These are phyloP conservation scores for Anoplius nigerrimus DNA, from an alignment of 2,888 invertebrate species.

Conservation along the genomic window DNA sequence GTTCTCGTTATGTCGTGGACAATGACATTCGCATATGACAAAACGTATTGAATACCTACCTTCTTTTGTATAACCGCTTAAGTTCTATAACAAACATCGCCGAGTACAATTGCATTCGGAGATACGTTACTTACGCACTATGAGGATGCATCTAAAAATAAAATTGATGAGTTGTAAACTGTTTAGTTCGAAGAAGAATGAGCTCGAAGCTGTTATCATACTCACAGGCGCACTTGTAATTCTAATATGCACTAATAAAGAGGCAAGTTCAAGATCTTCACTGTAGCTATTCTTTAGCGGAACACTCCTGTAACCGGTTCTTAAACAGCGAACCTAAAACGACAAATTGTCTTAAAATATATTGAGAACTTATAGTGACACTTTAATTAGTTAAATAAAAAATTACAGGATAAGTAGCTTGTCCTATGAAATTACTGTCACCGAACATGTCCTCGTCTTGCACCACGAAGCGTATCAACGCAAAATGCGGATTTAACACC, in stretches of 20 bases:
- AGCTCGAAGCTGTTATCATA: slow-evolving; percentile 8
- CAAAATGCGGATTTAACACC: slow-evolving; percentile 87
- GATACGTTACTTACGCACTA: not conserved
- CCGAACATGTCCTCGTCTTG: slow-evolving; percentile 98
- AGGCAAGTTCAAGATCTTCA: slow-evolving; percentile 94
- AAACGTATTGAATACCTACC: too few relatives aligned
- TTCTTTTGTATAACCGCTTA: too few relatives aligned
- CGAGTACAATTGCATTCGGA: too few relatives aligned
- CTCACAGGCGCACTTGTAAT: slow-evolving; percentile 75
- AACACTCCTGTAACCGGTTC: slow-evolving; percentile 93
- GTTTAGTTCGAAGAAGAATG: not conserved
- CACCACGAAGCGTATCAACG: slow-evolving; percentile 90
- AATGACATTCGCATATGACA: too few relatives aligned
- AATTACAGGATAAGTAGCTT: slow-evolving; percentile 92
- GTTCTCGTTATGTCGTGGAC: too few relatives aligned
- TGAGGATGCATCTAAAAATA: slow-evolving; percentile 4
- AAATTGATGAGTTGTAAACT: not conserved
- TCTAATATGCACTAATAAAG: slow-evolving; percentile 88
- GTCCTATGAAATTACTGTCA: slow-evolving; percentile 96
- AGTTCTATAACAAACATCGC: too few relatives aligned
- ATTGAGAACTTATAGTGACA: slow-evolving; percentile 8
- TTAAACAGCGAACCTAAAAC: slow-evolving; percentile 81
- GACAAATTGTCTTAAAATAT: not conserved
- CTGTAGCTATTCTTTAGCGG: slow-evolving; percentile 92
- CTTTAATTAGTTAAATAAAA: slow-evolving; percentile 49